These are phyloP conservation scores for Mechanitis messenoides DNA, from an alignment of 2,888 invertebrate species.

Conservation along the genomic window DNA sequence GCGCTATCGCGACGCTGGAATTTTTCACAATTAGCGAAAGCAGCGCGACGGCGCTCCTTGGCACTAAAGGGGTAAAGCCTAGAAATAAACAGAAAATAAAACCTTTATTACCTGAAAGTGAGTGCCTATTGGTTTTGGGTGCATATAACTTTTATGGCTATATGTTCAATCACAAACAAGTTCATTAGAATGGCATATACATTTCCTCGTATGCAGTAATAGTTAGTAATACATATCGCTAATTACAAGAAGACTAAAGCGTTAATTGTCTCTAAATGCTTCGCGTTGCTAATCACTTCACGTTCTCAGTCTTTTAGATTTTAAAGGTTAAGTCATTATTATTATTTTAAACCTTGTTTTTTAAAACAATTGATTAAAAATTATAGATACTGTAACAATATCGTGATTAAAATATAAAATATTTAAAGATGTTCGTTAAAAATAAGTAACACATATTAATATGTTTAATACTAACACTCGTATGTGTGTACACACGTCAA, in stretches of 20 bases:
- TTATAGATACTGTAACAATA: no score
- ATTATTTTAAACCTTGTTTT: slow-evolving; percentile 13
- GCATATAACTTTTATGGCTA: background rate
- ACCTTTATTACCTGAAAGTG: background rate
- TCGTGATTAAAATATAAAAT: no score
- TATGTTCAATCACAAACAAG: slow-evolving; percentile 24
- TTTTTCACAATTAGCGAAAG: no score
- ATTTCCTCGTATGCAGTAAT: slow-evolving; percentile 45
- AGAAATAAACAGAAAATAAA: no score
- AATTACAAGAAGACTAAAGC: slow-evolving; percentile 48
- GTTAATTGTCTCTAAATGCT: slow-evolving; percentile 53
- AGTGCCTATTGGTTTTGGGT: background rate
- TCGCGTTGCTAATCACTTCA: slow-evolving; percentile 52
- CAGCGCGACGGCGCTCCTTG: no score
- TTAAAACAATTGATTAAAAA: background rate
- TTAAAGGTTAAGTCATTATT: slow-evolving; percentile 5
- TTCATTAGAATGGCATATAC: slow-evolving; percentile 37
- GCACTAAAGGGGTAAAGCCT: no score
- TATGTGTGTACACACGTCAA: no score
- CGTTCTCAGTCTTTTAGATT: slow-evolving; percentile 30
- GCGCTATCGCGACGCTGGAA: no score
- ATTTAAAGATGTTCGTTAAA: no score
- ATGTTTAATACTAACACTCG: no score
- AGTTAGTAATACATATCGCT: slow-evolving; percentile 34
- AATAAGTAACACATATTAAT: no score